Evolutionary conservation across 2,797 vertebrate genomes (phyloP).

Genomic region (Clarias platycephalus): DNA sequence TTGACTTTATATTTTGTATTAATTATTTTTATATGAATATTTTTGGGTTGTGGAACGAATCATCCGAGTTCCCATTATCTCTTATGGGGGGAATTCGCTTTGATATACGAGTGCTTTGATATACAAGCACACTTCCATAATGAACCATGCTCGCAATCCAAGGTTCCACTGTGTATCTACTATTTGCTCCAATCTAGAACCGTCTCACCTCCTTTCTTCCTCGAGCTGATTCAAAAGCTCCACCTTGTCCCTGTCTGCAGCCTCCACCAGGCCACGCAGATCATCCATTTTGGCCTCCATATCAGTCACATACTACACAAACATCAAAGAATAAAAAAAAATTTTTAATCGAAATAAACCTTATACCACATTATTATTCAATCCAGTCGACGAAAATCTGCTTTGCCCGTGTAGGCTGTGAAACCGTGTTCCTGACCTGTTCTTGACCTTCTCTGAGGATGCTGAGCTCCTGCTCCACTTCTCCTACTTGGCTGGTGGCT

Average conservation of each 20-base stretch:
- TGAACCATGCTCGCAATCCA: too few species aligned
- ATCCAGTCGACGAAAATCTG: background rate
- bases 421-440: conserved; percentile 76
- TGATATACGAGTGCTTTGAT: too few species aligned
- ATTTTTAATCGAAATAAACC: background rate
- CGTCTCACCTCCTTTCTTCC: conserved; percentile 90
- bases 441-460: conserved; percentile 90
- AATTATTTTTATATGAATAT: too few species aligned
- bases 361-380: too few species aligned
- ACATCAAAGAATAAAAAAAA: background rate
- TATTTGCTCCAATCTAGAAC: background rate
- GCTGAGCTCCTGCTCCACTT: conserved; percentile 89
- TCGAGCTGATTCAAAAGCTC: conserved; percentile 96
- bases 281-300: conserved; percentile 98
- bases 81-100: too few species aligned
- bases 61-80: too few species aligned
- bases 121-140: too few species aligned
- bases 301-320: conserved; percentile 77
- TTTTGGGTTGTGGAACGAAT: too few species aligned
- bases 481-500: conserved; percentile 92
- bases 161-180: background rate
- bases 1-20: too few species aligned
- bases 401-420: background rate
- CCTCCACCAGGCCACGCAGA: conserved; percentile 91
- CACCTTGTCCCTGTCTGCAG: conserved; percentile 95